These are phyloP conservation scores for Cyaniris semiargus DNA, from an alignment of 2,888 invertebrate genomes.

Conservation along the genomic window DNA sequence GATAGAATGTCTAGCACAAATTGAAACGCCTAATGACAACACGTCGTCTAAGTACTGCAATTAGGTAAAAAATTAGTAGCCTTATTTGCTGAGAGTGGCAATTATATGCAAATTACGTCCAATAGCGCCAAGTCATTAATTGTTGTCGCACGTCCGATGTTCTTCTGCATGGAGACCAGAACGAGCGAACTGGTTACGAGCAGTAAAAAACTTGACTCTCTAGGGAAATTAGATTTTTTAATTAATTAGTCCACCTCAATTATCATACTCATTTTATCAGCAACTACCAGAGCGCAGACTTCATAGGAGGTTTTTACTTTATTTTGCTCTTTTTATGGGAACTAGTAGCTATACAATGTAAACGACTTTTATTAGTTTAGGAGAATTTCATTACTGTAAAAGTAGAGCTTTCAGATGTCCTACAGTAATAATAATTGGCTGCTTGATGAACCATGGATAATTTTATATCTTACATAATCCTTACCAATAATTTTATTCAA, in stretches of 20 bases:
- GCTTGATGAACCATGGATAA: too few species aligned
- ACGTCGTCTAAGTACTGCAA: conserved; percentile 4
- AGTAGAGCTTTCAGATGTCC: neutral
- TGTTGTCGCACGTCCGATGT: neutral
- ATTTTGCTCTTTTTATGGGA: conserved; percentile 4
- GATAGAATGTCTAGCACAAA: neutral
- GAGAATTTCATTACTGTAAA: neutral
- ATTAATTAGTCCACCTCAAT: neutral
- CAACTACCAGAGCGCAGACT: conserved; percentile 7
- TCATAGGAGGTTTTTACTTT: neutral
- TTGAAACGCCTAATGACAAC: conserved; percentile 12
- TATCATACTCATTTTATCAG: conserved; percentile 19
- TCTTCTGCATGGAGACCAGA: neutral
- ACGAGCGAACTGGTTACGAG: conserved; percentile 1
- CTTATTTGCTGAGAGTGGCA: conserved; percentile 15
- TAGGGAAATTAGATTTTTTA: conserved; percentile 14
- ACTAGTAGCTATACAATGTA: neutral
- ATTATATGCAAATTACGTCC: conserved; percentile 21
- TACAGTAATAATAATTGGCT: neutral
- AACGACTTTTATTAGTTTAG: neutral
- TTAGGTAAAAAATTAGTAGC: conserved; percentile 14
- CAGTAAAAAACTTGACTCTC: neutral
- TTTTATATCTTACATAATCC: neutral
- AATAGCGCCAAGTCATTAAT: conserved; percentile 19
- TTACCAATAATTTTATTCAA: too few species aligned